These are phyloP conservation scores for Leptinotarsa rubiginosa DNA, from an alignment of 2,888 invertebrate species.

Conservation along the genomic window DNA sequence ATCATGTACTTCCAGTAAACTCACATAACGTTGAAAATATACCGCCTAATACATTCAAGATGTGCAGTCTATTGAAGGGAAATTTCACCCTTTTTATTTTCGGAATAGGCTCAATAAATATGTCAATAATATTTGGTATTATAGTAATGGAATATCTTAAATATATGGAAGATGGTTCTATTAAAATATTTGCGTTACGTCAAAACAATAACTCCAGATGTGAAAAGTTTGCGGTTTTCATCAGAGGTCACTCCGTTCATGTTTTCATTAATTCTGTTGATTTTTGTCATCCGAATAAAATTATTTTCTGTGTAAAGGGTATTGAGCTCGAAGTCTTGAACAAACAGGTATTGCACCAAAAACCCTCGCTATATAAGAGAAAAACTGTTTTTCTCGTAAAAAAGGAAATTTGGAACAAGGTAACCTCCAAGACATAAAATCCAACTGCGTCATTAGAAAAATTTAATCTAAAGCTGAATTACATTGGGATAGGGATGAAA, in stretches of 20 bases:
- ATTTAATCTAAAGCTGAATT: not conserved
- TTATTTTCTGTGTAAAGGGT: constrained; percentile 25
- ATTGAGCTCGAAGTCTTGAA: constrained; percentile 2
- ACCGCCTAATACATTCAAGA: not conserved
- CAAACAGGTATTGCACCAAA: not conserved
- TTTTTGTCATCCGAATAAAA: constrained; percentile 16
- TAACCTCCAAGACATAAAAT: not conserved
- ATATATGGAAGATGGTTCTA: constrained; percentile 16
- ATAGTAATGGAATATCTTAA: constrained; percentile 10
- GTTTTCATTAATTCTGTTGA: constrained; percentile 20
- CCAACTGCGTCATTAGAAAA: not conserved
- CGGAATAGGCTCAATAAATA: not conserved
- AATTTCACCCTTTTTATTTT: constrained; percentile 6
- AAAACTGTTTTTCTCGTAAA: too few species aligned
- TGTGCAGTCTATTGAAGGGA: not conserved
- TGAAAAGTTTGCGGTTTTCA: constrained; percentile 27
- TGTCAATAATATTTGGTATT: constrained; percentile 18
- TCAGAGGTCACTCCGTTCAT: not conserved
- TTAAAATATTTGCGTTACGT: constrained; percentile 23
- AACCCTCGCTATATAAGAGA: too few species aligned
- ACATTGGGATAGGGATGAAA: constrained; percentile 17
- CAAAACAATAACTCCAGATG: constrained; percentile 23
- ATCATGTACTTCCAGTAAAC: not conserved
- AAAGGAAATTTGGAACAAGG: too few species aligned
- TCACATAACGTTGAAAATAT: too few species aligned